Evolutionary conservation across 2,113 vertebrate species (phyloP).

Genomic region (Oceanites oceanicus): DNA sequence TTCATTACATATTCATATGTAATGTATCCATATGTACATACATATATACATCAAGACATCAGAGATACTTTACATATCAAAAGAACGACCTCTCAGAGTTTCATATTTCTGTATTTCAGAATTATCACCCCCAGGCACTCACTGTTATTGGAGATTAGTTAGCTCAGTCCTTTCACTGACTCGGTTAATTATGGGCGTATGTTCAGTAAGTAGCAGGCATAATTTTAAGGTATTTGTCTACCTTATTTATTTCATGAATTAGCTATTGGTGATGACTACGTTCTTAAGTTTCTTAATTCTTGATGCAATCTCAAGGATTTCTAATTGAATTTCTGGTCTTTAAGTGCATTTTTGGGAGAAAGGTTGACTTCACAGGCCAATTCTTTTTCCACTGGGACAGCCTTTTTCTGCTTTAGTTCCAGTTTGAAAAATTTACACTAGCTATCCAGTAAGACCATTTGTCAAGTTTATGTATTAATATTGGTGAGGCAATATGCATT

Average conservation of each 20-base stretch:
- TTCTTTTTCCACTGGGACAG: neutral
- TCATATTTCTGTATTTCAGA: neutral
- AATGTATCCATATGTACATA: no score
- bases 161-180: neutral
- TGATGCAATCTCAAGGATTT: neutral
- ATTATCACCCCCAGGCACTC: neutral
- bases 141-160: neutral
- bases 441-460: neutral
- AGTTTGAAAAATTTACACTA: neutral
- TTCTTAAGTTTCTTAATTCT: neutral
- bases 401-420: neutral
- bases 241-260: neutral
- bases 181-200: accelerated
- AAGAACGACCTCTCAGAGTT: neutral
- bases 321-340: neutral
- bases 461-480: neutral
- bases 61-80: neutral
- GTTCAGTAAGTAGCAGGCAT: neutral
- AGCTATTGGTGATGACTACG: neutral
- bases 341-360: neutral
- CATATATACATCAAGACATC: neutral
- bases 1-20: neutral
- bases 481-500: neutral
- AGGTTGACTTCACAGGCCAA: neutral
- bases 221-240: neutral